phyloP scores from a whole-genome alignment of 2,888 invertebrate species.

The Cantharis rufa region DNA sequence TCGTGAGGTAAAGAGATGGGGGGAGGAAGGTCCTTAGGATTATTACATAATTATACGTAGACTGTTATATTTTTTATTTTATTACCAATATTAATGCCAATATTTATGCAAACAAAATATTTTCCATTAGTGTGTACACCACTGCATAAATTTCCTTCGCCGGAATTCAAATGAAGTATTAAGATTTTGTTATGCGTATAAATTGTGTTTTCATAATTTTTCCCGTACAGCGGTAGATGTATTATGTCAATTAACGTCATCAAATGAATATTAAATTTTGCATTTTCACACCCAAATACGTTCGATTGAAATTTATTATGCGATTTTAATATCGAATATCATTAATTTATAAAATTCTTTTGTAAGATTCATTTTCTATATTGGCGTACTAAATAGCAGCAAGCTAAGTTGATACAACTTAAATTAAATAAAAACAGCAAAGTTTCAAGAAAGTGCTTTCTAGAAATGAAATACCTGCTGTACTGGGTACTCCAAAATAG shows the following conservation, averaged over 20 bases:
- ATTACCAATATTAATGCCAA: too few relatives aligned
- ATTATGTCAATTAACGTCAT: neutral
- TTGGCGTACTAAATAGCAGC: neutral
- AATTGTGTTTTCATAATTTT: neutral
- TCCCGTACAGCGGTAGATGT: neutral
- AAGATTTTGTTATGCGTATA: neutral
- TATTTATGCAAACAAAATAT: neutral
- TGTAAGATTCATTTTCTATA: neutral
- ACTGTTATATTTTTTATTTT: too few relatives aligned
- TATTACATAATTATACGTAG: too few relatives aligned
- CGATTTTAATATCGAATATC: too few relatives aligned
- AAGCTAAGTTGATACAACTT: neutral
- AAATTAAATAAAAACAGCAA: neutral
- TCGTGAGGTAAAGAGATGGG: too few relatives aligned
- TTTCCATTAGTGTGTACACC: neutral
- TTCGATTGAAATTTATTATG: too few relatives aligned
- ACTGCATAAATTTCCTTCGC: neutral
- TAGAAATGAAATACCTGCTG: neutral
- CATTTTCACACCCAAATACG: too few relatives aligned
- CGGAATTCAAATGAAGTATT: neutral
- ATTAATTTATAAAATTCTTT: neutral
- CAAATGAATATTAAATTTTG: neutral
- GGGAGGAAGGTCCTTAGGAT: too few relatives aligned
- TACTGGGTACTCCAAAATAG: neutral
- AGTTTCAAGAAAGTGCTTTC: neutral